Percentiles rank a stretch among this genome's conserved stretches.
phyloP scores from a whole-genome alignment of 2,888 invertebrate species.

The Brenthis hecate region DNA sequence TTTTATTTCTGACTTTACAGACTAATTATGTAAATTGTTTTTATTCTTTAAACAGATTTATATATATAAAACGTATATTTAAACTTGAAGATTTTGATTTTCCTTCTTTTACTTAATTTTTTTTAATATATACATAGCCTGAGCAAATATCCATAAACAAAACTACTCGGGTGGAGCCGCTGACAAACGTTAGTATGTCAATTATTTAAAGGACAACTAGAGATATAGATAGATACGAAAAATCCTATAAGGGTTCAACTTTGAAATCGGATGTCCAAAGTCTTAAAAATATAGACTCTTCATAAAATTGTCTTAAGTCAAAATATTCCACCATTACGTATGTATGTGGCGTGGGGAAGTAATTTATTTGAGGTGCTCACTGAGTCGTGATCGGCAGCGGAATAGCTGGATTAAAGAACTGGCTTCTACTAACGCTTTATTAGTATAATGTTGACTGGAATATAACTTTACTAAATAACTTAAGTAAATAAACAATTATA shows the following conservation, averaged over 20 bases:
- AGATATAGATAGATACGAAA: not conserved
- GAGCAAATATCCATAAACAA: too few relatives aligned
- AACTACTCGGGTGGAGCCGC: too few relatives aligned
- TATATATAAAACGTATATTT: too few relatives aligned
- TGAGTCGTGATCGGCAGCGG: conserved; percentile 43
- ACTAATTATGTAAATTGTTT: too few relatives aligned
- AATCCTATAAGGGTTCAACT: not conserved
- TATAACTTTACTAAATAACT: not conserved
- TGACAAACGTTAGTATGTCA: not conserved
- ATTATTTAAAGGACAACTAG: not conserved
- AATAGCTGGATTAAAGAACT: conserved; percentile 45
- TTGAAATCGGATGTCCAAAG: too few relatives aligned
- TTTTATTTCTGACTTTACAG: too few relatives aligned
- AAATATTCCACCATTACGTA: conserved; percentile 34
- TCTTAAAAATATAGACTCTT: too few relatives aligned
- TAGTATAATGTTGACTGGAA: conserved; percentile 26
- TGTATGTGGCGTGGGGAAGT: conserved; percentile 40
- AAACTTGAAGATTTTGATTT: too few relatives aligned
- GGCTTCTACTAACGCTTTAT: conserved; percentile 42
- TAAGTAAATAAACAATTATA: not conserved
- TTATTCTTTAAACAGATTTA: too few relatives aligned
- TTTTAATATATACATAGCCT: too few relatives aligned
- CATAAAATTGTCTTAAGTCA: conserved; percentile 16
- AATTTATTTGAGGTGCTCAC: conserved; percentile 47
- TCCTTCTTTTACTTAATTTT: not conserved